phyloP scores from a whole-genome alignment of 2,113 vertebrate genomes.

The Beaufortia kweichowensis region DNA sequence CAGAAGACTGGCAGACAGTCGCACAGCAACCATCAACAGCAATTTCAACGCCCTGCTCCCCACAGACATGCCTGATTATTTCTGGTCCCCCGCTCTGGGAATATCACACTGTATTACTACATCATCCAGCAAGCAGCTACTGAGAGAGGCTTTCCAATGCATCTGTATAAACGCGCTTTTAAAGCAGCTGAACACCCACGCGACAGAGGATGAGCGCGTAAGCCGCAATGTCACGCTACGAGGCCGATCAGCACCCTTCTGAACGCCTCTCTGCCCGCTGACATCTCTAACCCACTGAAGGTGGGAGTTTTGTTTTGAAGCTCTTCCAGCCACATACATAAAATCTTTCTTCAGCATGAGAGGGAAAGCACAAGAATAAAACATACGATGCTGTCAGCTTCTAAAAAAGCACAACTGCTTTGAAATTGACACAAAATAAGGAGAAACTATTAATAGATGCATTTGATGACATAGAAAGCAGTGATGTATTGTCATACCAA shows the following conservation, averaged over 20 bases:
- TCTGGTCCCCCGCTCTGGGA: constrained; percentile 35
- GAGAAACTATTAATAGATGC: background rate
- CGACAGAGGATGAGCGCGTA: constrained; percentile 1
- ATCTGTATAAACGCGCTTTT: constrained; percentile 32
- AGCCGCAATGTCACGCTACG: constrained; percentile 23
- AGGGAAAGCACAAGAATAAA: background rate
- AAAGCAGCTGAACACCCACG: constrained; percentile 26
- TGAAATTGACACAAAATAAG: no score
- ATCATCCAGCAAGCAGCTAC: constrained; percentile 35
- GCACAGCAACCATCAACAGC: background rate
- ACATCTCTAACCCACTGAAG: background rate
- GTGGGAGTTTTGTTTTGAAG: background rate
- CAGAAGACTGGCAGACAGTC: constrained; percentile 18
- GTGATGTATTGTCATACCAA: background rate
- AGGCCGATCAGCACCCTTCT: constrained; percentile 1
- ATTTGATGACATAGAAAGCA: background rate
- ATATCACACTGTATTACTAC: constrained; percentile 31
- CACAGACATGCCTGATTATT: constrained; percentile 42
- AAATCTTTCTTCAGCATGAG: background rate
- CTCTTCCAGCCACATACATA: background rate
- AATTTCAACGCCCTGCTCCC: constrained; percentile 11
- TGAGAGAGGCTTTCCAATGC: constrained; percentile 20
- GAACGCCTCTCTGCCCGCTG: background rate
- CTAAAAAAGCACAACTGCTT: no score
- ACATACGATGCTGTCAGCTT: no score